Percentiles rank a stretch among this genome's conserved stretches.
These are phyloP conservation scores for Delichon dasypus DNA, from an alignment of 2,797 vertebrate genomes.

Conservation along the genomic window DNA sequence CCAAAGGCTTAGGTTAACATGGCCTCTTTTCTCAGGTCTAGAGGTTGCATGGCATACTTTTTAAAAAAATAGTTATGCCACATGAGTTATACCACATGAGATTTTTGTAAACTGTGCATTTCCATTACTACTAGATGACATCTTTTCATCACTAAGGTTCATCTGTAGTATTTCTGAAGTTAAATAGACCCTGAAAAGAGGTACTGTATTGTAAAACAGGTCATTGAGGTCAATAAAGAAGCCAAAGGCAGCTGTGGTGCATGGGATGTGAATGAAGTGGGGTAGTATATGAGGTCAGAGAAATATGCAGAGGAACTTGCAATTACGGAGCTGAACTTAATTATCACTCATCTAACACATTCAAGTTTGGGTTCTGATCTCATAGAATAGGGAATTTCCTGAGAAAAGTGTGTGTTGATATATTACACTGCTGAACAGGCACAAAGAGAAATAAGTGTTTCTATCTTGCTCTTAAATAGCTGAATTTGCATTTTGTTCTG, in stretches of 20 bases:
- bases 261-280: constrained; percentile 20
- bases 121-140: not conserved
- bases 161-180: not conserved
- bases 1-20: not conserved
- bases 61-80: not conserved
- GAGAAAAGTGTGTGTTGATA: not conserved
- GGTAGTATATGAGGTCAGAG: not conserved
- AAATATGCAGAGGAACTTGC: not conserved
- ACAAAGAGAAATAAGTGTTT: not conserved
- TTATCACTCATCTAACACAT: constrained; percentile 9
- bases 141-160: not conserved
- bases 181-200: not conserved
- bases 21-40: not conserved
- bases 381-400: not conserved
- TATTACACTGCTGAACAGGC: not conserved
- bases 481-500: not conserved
- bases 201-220: not conserved
- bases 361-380: not conserved
- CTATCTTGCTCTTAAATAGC: not conserved
- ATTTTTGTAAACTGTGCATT: not conserved
- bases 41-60: not conserved
- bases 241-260: not conserved
- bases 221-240: not conserved
- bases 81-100: not conserved
- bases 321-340: constrained; percentile 28